A percentile compares a stretch with the other conserved stretches of the same genome.
These are phyloP conservation scores for Etheostoma cragini DNA, from an alignment of 2,113 vertebrate genomes.

Conservation along the genomic window DNA sequence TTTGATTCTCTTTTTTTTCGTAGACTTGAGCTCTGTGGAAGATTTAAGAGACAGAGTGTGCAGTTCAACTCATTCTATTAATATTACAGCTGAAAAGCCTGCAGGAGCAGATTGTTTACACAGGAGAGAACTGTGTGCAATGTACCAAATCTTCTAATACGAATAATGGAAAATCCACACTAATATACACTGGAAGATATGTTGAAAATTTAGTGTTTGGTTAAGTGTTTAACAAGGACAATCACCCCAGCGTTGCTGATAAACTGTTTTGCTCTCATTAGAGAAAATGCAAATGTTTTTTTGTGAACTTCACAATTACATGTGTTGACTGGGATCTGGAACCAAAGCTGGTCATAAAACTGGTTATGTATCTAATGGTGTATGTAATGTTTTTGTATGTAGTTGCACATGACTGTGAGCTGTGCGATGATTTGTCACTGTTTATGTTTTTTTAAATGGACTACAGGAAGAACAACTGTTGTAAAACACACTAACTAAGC, in stretches of 20 bases:
- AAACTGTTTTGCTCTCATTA: background rate
- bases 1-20: constrained; percentile 52
- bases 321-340: too few relatives aligned
- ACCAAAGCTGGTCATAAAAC: too few relatives aligned
- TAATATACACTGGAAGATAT: constrained; percentile 1
- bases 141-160: constrained; percentile 28
- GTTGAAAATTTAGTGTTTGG: constrained; percentile 4
- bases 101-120: constrained; percentile 60
- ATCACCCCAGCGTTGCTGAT: background rate
- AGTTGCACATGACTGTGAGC: too few relatives aligned
- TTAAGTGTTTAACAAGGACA: too few relatives aligned
- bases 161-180: constrained; percentile 25
- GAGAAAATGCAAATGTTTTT: background rate
- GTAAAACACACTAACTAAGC: background rate
- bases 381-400: too few relatives aligned
- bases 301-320: constrained; percentile 1
- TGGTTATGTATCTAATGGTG: too few relatives aligned
- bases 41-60: constrained; percentile 32
- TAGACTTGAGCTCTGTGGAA: constrained; percentile 31
- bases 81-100: constrained; percentile 53
- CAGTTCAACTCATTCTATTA: constrained; percentile 57
- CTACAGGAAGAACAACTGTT: background rate
- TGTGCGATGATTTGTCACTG: too few relatives aligned
- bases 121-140: constrained; percentile 40
- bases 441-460: too few relatives aligned